phyloP scores from a whole-genome alignment of 2,888 invertebrate genomes.

The Platypus cylindrus region DNA sequence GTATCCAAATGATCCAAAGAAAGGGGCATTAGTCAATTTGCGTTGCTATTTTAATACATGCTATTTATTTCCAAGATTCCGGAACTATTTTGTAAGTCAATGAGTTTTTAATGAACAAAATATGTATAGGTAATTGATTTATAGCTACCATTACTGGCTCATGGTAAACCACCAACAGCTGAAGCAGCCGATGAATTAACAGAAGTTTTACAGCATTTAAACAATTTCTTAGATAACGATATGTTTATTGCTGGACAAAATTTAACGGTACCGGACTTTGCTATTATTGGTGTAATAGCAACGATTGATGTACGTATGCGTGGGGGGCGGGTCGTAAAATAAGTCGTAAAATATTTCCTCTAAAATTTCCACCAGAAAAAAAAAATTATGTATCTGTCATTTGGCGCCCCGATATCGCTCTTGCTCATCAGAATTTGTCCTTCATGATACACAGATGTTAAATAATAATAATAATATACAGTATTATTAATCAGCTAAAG shows the following conservation, averaged over 20 bases:
- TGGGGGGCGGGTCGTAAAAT: no score
- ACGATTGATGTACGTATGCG: constrained; percentile 47
- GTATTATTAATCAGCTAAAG: not conserved
- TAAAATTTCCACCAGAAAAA: no score
- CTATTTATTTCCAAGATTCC: constrained; percentile 41
- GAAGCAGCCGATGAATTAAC: constrained; percentile 37
- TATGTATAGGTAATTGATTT: constrained; percentile 2
- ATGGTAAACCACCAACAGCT: constrained; percentile 18
- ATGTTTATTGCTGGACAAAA: constrained; percentile 54
- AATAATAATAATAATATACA: not conserved
- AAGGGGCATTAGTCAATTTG: constrained; percentile 49
- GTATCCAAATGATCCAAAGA: constrained; percentile 51
- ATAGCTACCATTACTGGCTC: constrained; percentile 24
- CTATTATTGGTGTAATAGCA: constrained; percentile 46
- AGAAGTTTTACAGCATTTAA: constrained; percentile 46
- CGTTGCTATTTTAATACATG: constrained; percentile 49
- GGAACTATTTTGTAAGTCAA: constrained; percentile 43
- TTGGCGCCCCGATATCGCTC: no score
- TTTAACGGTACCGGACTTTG: constrained; percentile 58
- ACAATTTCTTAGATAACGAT: constrained; percentile 44
- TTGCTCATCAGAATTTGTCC: no score
- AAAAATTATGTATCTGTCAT: no score
- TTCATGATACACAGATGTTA: not conserved
- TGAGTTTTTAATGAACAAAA: not conserved
- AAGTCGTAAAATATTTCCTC: no score